Evolutionary conservation across 2,113 vertebrate species (phyloP).

Genomic region (Chaenogobius annularis): DNA sequence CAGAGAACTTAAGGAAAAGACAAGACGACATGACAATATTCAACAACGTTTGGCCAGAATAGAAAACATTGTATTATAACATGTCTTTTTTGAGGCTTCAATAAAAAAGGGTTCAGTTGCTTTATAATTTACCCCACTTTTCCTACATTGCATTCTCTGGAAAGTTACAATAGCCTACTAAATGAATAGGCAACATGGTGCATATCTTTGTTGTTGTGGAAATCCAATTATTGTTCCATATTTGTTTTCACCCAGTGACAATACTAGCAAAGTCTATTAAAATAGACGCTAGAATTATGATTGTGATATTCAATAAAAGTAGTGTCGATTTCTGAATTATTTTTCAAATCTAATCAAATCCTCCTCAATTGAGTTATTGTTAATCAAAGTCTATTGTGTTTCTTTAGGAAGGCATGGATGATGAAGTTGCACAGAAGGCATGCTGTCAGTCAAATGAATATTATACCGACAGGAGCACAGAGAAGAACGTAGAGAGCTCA

Average conservation of each 20-base stretch:
- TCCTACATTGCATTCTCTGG: background rate
- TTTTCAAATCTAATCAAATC: background rate
- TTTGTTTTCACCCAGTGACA: background rate
- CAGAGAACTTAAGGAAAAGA: background rate
- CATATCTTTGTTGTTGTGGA: background rate
- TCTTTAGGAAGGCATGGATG: conserved; percentile 13
- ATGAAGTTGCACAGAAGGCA: conserved; percentile 35
- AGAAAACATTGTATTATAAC: background rate
- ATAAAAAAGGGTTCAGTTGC: background rate
- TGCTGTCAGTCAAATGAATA: conserved; percentile 41
- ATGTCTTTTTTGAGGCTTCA: background rate
- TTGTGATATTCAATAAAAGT: background rate
- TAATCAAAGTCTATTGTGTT: background rate
- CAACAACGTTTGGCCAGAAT: background rate
- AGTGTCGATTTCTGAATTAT: background rate
- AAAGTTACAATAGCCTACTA: too few relatives aligned
- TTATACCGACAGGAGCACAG: conserved; percentile 18
- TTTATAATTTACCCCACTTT: background rate
- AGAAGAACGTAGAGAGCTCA: conserved; percentile 45
- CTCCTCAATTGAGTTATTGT: background rate
- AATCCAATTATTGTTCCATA: background rate
- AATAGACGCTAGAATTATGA: background rate
- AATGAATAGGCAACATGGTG: background rate
- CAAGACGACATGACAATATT: background rate
- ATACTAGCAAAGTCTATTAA: background rate